phyloP scores from a whole-genome alignment of 2,797 vertebrate species.

The Yasuhikotakia modesta region DNA sequence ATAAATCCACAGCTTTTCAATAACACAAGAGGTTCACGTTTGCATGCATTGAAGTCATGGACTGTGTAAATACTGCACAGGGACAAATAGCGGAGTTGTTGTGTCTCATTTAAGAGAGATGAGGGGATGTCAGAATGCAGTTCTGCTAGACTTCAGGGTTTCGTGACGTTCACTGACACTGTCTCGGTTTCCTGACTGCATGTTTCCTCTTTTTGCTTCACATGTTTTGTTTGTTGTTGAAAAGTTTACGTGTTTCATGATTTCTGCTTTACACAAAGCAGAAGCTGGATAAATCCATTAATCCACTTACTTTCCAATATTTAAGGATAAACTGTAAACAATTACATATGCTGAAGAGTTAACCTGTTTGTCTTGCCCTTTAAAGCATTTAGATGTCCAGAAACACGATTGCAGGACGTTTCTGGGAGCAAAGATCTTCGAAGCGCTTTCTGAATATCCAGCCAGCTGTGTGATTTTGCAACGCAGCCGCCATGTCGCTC shows the following conservation, averaged over 20 bases:
- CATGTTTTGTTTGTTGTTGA: not conserved
- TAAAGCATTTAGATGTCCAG: constrained; percentile 58
- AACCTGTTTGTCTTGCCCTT: constrained; percentile 25
- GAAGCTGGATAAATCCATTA: not conserved
- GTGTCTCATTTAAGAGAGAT: too few species aligned
- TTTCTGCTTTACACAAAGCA: not conserved
- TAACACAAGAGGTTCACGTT: too few species aligned
- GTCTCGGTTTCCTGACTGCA: constrained; percentile 53
- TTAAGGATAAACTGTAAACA: not conserved
- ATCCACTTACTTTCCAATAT: too few species aligned
- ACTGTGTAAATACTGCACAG: too few species aligned
- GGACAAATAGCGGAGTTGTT: not conserved
- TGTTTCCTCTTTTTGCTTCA: constrained; percentile 56
- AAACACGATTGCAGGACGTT: constrained; percentile 55
- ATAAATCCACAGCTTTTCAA: too few species aligned
- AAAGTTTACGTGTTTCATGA: constrained; percentile 6
- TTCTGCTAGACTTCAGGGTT: not conserved
- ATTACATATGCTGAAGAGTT: not conserved
- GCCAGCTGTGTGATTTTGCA: constrained; percentile 33
- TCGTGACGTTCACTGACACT: not conserved
- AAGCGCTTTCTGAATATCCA: constrained; percentile 44
- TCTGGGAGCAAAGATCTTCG: constrained; percentile 59
- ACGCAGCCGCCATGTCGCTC: constrained; percentile 80
- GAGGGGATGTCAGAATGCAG: too few species aligned
- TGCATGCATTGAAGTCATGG: too few species aligned